Conservation (phyloP, 1,140 invertebrate genomes). For the Drosophila kanapiae region DNA sequence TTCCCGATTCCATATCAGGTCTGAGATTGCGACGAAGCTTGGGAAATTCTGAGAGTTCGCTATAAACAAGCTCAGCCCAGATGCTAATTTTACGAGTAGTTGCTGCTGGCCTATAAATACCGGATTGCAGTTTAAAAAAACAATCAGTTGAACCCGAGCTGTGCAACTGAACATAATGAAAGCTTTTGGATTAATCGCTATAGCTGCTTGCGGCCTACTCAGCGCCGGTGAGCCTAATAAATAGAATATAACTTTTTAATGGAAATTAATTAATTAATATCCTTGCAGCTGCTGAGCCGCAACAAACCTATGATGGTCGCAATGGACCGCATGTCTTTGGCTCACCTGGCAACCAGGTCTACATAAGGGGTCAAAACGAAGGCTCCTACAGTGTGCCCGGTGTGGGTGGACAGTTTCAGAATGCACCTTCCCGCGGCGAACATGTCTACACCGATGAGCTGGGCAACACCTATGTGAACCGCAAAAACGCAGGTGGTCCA, state of each 20-base stretch:
- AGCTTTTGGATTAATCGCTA: slow-evolving; percentile 24
- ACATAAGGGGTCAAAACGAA: slow-evolving; percentile 58
- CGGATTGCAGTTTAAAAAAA: not conserved
- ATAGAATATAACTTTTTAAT: not conserved
- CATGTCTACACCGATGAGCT: slow-evolving; percentile 54
- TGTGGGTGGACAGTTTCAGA: slow-evolving; percentile 50
- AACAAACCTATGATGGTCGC: slow-evolving; percentile 58
- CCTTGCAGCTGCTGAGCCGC: slow-evolving; percentile 31
- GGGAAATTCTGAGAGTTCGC: slow-evolving; percentile 33
- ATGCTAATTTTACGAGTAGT: slow-evolving; percentile 10
- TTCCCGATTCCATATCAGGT: slow-evolving; percentile 25
- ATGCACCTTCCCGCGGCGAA: slow-evolving; percentile 19
- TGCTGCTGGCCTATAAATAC: slow-evolving; percentile 23
- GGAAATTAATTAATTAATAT: not conserved
- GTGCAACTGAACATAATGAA: slow-evolving; percentile 32
- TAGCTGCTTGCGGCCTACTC: slow-evolving; percentile 14
- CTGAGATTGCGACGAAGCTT: slow-evolving; percentile 5
- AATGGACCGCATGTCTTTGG: slow-evolving; percentile 56
- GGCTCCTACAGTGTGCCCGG: slow-evolving; percentile 52
- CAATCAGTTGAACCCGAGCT: slow-evolving; percentile 22
- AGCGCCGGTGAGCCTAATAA: slow-evolving; percentile 14
- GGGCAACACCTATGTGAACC: slow-evolving; percentile 53
- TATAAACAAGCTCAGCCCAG: slow-evolving; percentile 21
- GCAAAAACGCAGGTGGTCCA: slow-evolving; percentile 24
- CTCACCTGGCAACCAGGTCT: slow-evolving; percentile 53